Evolutionary conservation across 2,113 vertebrate genomes (phyloP).

Genomic region (Paramormyrops kingsleyae): DNA sequence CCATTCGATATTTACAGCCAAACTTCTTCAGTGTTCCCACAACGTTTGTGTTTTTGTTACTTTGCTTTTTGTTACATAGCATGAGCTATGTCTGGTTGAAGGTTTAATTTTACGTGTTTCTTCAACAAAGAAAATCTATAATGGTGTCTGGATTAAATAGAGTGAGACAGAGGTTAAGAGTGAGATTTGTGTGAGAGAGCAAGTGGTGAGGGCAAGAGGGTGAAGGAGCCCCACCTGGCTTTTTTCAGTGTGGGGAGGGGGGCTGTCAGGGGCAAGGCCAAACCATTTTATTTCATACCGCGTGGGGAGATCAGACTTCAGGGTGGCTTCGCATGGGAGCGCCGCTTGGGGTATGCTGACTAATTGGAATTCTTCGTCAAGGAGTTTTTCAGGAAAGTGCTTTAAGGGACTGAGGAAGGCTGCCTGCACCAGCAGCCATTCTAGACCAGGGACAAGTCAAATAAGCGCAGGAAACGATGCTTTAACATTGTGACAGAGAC

Average conservation of each 20-base stretch:
- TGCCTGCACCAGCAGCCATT: no score
- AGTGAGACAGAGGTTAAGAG: conserved; percentile 9
- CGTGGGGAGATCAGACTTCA: neutral
- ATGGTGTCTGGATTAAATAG: neutral
- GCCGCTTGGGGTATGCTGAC: neutral
- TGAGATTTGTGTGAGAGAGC: conserved; percentile 8
- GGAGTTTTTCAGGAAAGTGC: neutral
- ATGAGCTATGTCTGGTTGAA: neutral
- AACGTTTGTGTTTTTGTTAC: no score
- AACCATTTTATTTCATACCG: conserved; percentile 2
- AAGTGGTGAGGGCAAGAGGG: conserved; percentile 5
- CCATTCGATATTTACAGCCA: neutral
- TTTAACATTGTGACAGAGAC: conserved; percentile 54
- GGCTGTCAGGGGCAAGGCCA: conserved; percentile 23
- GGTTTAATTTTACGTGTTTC: neutral
- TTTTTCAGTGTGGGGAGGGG: neutral
- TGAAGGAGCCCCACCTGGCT: conserved; percentile 16
- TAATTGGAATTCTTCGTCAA: conserved; percentile 3
- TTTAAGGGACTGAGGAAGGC: neutral
- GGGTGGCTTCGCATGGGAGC: neutral
- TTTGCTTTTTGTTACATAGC: neutral
- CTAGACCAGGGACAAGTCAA: conserved; percentile 31
- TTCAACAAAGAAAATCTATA: neutral
- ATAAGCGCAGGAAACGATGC: conserved; percentile 60
- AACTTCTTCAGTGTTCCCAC: neutral